phyloP scores from a whole-genome alignment of 2,888 invertebrate species.

The Autographa pulchrina region DNA sequence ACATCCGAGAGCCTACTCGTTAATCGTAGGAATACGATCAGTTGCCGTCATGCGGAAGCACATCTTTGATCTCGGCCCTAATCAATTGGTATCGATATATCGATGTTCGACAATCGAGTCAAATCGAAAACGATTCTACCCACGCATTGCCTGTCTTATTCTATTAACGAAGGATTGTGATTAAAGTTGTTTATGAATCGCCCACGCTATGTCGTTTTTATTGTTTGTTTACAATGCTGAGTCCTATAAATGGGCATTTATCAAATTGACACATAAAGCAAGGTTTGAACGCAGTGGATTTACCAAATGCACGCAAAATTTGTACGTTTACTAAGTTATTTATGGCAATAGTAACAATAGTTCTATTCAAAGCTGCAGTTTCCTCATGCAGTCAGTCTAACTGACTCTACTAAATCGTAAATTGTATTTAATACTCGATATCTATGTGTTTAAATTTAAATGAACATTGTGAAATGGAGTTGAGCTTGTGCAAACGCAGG shows the following conservation, averaged over 20 bases:
- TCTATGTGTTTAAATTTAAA: background rate
- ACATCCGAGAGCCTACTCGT: conserved; percentile 65
- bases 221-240: conserved; percentile 53
- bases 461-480: background rate
- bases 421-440: background rate
- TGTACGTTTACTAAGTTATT: conserved; percentile 14
- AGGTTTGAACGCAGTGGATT: conserved; percentile 16
- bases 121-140: conserved; percentile 77
- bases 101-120: conserved; percentile 73
- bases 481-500: background rate
- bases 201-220: conserved; percentile 66
- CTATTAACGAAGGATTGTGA: conserved; percentile 70
- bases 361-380: conserved; percentile 4
- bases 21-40: conserved; percentile 71
- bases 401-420: background rate
- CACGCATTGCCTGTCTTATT: conserved; percentile 74
- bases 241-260: conserved; percentile 33
- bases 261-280: conserved; percentile 32
- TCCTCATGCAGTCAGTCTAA: conserved; percentile 3
- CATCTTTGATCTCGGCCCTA: conserved; percentile 82
- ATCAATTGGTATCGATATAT: conserved; percentile 82
- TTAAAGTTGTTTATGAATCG: conserved; percentile 67
- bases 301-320: conserved; percentile 21
- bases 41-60: conserved; percentile 80
- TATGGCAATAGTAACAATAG: conserved; percentile 5